Conservation (phyloP, 1,140 invertebrate species). For the Brachionus rotundiformis region DNA sequence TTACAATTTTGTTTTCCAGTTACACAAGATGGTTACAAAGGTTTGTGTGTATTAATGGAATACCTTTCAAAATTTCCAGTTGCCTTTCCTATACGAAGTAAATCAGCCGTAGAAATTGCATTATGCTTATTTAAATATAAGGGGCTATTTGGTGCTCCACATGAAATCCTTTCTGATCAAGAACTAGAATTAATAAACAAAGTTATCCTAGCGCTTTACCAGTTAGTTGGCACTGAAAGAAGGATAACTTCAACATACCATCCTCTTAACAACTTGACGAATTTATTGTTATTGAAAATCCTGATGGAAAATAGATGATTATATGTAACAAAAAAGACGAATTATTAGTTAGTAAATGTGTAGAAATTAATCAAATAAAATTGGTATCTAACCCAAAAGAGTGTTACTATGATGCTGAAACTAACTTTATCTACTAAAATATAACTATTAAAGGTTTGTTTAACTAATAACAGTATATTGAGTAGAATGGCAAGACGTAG, state of each 20-base stretch:
- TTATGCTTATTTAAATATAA: neutral
- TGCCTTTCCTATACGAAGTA: neutral
- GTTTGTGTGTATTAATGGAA: neutral
- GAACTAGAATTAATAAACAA: neutral
- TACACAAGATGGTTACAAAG: neutral
- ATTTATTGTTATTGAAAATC: neutral
- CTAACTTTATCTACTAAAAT: neutral
- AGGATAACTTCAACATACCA: neutral
- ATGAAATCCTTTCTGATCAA: neutral
- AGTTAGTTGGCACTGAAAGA: neutral
- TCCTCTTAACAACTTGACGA: neutral
- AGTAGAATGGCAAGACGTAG: neutral
- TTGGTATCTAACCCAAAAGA: too few species aligned
- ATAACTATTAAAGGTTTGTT: neutral
- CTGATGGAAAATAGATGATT: neutral
- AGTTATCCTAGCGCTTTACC: neutral
- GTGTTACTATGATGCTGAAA: neutral
- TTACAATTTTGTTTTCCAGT: neutral
- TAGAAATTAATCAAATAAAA: too few species aligned
- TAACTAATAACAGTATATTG: neutral
- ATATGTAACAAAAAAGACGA: neutral
- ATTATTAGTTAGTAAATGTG: neutral
- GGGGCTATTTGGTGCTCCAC: too few species aligned
- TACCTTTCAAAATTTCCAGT: neutral
- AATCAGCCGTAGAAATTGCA: neutral